Evolutionary conservation across 2,888 invertebrate genomes (phyloP), one percentile per base, ranked within the genome.

Genomic region (Miltochrista miniata): DNA sequence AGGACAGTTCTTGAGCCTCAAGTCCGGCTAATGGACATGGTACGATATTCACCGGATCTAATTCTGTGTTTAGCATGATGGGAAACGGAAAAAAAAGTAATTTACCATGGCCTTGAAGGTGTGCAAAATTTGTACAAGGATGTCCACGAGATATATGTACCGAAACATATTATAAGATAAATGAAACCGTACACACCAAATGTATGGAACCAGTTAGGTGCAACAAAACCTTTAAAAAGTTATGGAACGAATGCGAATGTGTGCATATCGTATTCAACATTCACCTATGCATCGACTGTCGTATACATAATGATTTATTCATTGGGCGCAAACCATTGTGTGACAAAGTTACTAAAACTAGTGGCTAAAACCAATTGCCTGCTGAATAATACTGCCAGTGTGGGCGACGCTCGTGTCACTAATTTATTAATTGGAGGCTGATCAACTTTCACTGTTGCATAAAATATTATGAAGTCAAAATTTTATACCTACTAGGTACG

Each of bases 221-320:
- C 18, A 24, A 53, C 48, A 36, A 40, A 41, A 37, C 40, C 48
- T 35, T 47, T 33, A 41, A 46, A 15, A 64, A 58, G 67, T 73
- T 63, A 68, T 67, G 59, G 59, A 46, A 66, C 58, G 63, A 65
- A 65, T 57, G 61, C 68, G 52, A 58, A 56, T 56, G n/a, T n/a
- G n/a, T n/a, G n/a, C n/a, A 59, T 67, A 57, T 45, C 42, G 15
- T 56, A 68, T 70, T 80, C 70, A 76, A 72, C 70, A 79, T 77
- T 70, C 74, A 70, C 71, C 66, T 77, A 75, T 76, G 76, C 78
- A 62, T 50, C 46, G 76, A 69, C 69, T 63, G 66, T 61, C 67
- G 61, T 68, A 59, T 68, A 59, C 50, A 61, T 64, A 48, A 78
- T 83, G 73, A 73, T 80, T 81, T 78, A 79, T 81, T 80, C 76